Evolutionary conservation across 2,113 vertebrate species (phyloP).

Genomic region (Physeter macrocephalus): DNA sequence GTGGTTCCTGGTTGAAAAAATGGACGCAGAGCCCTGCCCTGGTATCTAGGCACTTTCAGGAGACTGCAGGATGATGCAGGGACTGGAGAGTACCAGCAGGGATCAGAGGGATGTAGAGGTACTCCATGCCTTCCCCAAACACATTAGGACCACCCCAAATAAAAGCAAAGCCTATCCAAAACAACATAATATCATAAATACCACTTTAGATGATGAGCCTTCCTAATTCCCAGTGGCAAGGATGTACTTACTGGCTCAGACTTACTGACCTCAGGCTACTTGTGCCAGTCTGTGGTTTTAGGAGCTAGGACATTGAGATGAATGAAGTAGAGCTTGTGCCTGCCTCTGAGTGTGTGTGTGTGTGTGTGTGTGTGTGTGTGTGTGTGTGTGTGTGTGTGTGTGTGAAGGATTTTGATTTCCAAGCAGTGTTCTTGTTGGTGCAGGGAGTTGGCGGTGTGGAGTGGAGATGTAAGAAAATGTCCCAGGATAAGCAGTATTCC

Average conservation of each 20-base stretch:
- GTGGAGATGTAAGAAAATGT: background rate
- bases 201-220: background rate
- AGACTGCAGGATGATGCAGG: slow-evolving; percentile 31
- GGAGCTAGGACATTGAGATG: background rate
- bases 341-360: background rate
- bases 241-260: background rate
- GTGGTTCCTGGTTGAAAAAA: slow-evolving; percentile 26
- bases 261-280: background rate
- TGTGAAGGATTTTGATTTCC: background rate
- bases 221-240: background rate
- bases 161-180: background rate
- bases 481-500: background rate
- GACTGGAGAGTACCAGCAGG: background rate
- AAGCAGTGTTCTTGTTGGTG: background rate
- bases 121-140: background rate
- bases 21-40: slow-evolving; percentile 7
- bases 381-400: background rate
- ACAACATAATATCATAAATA: background rate
- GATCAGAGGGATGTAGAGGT: background rate
- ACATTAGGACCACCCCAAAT: background rate
- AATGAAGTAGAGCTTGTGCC: background rate
- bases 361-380: background rate
- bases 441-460: background rate
- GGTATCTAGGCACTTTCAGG: slow-evolving; percentile 15
- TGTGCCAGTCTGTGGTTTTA: background rate